Evolutionary conservation across 1,140 invertebrate genomes (phyloP).

Genomic region (Pygmarrhopalites habei): DNA sequence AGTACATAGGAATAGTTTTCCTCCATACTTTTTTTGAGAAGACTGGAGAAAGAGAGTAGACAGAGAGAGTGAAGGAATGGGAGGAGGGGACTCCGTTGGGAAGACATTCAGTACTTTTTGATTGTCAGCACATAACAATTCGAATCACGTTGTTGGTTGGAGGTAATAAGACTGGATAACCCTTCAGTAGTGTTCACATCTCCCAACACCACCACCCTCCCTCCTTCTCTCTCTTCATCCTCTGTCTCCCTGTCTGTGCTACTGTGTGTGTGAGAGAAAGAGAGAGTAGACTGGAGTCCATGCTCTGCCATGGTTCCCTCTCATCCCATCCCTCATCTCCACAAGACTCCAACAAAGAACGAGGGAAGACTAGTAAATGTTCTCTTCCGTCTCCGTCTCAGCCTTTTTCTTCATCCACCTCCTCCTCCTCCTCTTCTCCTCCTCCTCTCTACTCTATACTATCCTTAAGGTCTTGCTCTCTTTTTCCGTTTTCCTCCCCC

Average conservation of each 20-base stretch:
- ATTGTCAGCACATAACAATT: constrained; percentile 39
- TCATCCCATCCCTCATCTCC: constrained; percentile 21
- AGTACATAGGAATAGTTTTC: no score
- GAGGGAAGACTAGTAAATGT: constrained; percentile 28
- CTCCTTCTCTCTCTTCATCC: not conserved
- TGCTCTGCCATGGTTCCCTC: no score
- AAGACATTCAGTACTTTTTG: constrained; percentile 24
- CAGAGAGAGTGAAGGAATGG: no score
- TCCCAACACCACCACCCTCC: not conserved
- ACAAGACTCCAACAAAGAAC: constrained; percentile 22
- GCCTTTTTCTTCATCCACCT: not conserved
- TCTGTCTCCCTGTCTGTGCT: not conserved
- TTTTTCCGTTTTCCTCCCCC: no score
- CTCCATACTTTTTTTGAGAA: no score
- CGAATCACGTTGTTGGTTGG: constrained; percentile 37
- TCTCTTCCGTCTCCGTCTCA: not conserved
- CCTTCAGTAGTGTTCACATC: constrained; percentile 24
- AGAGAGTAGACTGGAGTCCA: not conserved
- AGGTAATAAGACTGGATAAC: constrained; percentile 38
- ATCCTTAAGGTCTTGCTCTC: no score
- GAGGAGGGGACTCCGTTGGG: not conserved
- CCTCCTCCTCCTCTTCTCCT: no score
- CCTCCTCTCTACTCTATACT: no score
- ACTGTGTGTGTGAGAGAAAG: not conserved
- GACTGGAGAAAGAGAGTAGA: not conserved